These are phyloP conservation scores for Mormyrus hasselquistii DNA, from an alignment of 2,797 vertebrate species.

Conservation along the genomic window DNA sequence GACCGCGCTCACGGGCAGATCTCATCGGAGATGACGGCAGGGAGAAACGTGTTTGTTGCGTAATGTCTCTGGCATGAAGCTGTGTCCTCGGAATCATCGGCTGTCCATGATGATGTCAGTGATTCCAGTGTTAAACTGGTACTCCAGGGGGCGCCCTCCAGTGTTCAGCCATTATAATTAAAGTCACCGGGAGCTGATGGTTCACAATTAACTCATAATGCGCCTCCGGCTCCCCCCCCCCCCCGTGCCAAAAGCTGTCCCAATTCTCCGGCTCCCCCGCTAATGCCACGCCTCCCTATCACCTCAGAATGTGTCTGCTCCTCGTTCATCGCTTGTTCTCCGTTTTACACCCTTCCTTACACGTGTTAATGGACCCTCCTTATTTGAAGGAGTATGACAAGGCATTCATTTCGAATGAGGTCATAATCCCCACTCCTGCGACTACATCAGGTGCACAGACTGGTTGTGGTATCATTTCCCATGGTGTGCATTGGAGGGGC, in stretches of 20 bases:
- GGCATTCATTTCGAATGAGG: neutral
- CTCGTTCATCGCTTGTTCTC: neutral
- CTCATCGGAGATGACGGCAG: neutral
- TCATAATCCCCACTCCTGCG: neutral
- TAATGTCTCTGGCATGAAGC: constrained; percentile 4
- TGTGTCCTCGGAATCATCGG: neutral
- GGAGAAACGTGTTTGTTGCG: constrained; percentile 8
- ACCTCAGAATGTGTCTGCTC: neutral
- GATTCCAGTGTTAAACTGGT: constrained; percentile 15
- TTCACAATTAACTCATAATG: neutral
- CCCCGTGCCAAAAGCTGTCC: neutral
- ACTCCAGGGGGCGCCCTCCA: neutral
- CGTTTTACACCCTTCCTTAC: neutral
- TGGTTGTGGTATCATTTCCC: neutral
- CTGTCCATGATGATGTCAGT: neutral
- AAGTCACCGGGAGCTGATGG: neutral
- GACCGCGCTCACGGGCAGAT: neutral
- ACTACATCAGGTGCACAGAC: neutral
- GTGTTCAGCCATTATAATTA: neutral
- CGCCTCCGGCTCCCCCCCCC: neutral
- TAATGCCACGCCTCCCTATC: constrained; percentile 2
- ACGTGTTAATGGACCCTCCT: constrained; percentile 1
- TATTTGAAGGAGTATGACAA: neutral
- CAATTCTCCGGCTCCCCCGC: neutral
- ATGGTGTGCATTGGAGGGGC: neutral